Evolutionary conservation across 92 coral and sea anemone species (phyloP), one percentile per base, ranked within the genome.

Genomic region (Blastomussa wellsi): DNA sequence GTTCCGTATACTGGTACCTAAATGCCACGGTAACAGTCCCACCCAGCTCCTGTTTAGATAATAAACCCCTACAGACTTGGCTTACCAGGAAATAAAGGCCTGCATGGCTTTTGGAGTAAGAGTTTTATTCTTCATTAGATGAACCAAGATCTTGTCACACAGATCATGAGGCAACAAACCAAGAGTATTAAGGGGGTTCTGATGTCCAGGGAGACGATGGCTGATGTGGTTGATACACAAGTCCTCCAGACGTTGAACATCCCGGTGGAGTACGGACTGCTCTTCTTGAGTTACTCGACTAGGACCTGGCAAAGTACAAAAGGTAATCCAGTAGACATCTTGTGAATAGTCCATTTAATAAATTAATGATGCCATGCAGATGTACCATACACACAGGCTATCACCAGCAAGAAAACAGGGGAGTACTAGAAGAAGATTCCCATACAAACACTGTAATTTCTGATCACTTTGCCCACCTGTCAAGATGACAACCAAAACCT

Each of bases 21-120:
- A n/a, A n/a, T n/a, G n/a, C n/a, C n/a, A n/a, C n/a, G n/a, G n/a
- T n/a, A n/a, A n/a, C n/a, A n/a, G n/a, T n/a, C 44, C 44, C 44
- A 39, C 44, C 44, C 44, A 39, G 44, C 44, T 39, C 44, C 44
- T 39, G 44, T 39, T 7, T 3, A 39, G 4, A 31, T 20, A 14
- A 29, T 2, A 55, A 15, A 8, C 19, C 31, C 24, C 29, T 35
- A 38, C 7, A 36, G 79, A 33, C 28, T 26, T 10, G 57, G 71
- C 98, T 76, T 79, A 95, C 98, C 98, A 92, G 72, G 95, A 87
- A 20, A 95, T 71, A 80, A 95, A 95, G 1, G 92, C 91, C 74
- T 88, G 91, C 91, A 95, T 69, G 20, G 90, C 64, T 80, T 94
- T 95, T 14, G 98, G 95, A 49, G 91, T 89, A 31, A 95, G 92